Conservation (phyloP, 2,888 invertebrate genomes). For the Callinectes sapidus region DNA sequence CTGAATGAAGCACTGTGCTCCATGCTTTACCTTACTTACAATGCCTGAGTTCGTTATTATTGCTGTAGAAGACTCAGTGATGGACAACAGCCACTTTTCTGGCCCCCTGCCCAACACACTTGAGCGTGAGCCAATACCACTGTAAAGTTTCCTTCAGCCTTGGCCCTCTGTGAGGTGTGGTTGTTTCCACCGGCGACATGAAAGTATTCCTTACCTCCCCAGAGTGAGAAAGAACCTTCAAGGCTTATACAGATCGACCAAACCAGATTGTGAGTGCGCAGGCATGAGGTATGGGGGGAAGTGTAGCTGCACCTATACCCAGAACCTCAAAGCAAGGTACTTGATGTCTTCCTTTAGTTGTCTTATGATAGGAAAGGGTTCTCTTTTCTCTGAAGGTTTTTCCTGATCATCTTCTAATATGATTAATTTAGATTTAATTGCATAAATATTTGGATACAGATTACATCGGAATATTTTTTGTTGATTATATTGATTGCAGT, state of each 20-base stretch:
- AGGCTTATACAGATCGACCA: constrained; percentile 54
- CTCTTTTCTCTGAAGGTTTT: background rate
- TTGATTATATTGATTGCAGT: background rate
- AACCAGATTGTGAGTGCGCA: constrained; percentile 57
- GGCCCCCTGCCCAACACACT: background rate
- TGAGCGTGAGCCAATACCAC: background rate
- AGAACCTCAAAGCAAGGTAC: constrained; percentile 68
- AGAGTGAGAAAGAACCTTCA: constrained; percentile 64
- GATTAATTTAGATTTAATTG: background rate
- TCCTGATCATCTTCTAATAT: background rate
- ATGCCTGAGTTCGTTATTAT: background rate
- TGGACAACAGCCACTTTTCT: background rate
- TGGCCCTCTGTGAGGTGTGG: background rate
- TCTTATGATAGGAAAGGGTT: background rate
- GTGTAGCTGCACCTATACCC: constrained; percentile 67
- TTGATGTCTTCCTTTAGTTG: background rate
- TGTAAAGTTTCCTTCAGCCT: background rate
- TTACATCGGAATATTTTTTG: background rate
- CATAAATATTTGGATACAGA: background rate
- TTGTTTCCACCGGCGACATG: background rate
- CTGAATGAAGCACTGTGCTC: background rate
- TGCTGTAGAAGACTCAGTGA: constrained; percentile 24
- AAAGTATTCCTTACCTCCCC: constrained; percentile 59
- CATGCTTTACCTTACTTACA: background rate
- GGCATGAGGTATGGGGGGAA: constrained; percentile 67